These are phyloP conservation scores for Leontopithecus rosalia DNA, from an alignment of 2,797 vertebrate genomes.

Conservation along the genomic window DNA sequence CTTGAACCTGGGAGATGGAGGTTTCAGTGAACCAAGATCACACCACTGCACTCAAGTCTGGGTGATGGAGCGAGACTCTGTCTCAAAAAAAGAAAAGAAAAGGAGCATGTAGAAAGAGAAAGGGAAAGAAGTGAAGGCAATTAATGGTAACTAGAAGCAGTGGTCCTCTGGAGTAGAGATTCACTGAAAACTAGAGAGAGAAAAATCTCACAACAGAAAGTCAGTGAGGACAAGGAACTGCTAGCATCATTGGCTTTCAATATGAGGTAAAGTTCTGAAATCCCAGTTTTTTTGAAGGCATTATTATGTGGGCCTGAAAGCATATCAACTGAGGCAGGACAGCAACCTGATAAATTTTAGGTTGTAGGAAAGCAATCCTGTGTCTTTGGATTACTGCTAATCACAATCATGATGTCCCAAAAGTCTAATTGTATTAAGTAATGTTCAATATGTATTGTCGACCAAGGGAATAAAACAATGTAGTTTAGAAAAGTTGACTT, in stretches of 20 bases:
- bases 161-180: neutral
- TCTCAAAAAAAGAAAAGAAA: neutral
- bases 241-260: neutral
- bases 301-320: neutral
- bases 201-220: neutral
- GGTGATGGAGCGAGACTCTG: neutral
- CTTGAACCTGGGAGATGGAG: neutral
- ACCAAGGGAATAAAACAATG: neutral
- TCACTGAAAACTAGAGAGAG: neutral
- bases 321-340: neutral
- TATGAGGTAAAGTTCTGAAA: slow-evolving; percentile 2
- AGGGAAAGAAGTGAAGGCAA: neutral
- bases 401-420: neutral
- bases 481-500: neutral
- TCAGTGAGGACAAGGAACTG: neutral
- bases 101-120: neutral
- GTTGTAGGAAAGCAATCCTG: neutral
- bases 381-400: neutral
- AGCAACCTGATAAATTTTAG: neutral
- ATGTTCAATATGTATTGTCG: neutral
- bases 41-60: neutral
- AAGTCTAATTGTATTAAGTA: neutral
- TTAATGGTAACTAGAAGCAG: neutral
- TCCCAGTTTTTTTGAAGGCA: neutral
- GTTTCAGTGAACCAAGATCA: neutral